phyloP scores from a whole-genome alignment of 1,140 invertebrate genomes.

The Trachelipus rathkii region DNA sequence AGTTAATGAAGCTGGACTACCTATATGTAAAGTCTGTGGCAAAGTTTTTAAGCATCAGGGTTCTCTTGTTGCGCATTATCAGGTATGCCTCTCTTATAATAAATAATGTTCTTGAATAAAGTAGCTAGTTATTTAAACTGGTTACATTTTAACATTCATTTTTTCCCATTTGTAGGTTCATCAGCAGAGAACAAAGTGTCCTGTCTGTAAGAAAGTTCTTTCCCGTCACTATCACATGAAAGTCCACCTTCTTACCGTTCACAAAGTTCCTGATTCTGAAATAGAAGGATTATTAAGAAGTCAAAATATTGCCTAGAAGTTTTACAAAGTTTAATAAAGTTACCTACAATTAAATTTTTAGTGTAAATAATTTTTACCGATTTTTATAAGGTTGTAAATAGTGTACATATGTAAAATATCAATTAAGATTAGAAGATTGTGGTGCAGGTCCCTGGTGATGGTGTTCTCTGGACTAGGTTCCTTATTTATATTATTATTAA shows the following conservation, averaged over 20 bases:
- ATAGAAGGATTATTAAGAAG: slow-evolving; percentile 44
- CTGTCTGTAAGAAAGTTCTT: slow-evolving; percentile 55
- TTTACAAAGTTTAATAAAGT: neutral
- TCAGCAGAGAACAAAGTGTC: slow-evolving; percentile 47
- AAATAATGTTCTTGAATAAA: no score
- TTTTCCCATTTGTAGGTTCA: slow-evolving; percentile 44
- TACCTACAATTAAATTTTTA: neutral
- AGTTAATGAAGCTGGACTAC: slow-evolving; percentile 38
- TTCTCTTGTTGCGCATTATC: slow-evolving; percentile 44
- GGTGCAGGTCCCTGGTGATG: slow-evolving; percentile 23
- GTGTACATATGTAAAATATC: no score
- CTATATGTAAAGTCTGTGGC: slow-evolving; percentile 41
- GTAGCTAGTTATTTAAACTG: no score
- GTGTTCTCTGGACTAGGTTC: slow-evolving; percentile 20
- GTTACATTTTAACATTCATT: neutral
- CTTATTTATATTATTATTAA: no score
- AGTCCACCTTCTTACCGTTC: slow-evolving; percentile 59
- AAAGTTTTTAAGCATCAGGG: slow-evolving; percentile 45
- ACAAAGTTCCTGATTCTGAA: slow-evolving; percentile 47
- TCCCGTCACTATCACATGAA: slow-evolving; percentile 63
- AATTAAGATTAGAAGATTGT: no score
- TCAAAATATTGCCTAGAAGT: slow-evolving; percentile 35
- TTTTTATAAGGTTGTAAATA: no score
- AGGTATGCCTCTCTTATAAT: slow-evolving; percentile 22
- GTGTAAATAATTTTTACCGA: no score